Evolutionary conservation across 2,797 vertebrate genomes (phyloP), one percentile per base, ranked within the genome.

Genomic region (Emys orbicularis): DNA sequence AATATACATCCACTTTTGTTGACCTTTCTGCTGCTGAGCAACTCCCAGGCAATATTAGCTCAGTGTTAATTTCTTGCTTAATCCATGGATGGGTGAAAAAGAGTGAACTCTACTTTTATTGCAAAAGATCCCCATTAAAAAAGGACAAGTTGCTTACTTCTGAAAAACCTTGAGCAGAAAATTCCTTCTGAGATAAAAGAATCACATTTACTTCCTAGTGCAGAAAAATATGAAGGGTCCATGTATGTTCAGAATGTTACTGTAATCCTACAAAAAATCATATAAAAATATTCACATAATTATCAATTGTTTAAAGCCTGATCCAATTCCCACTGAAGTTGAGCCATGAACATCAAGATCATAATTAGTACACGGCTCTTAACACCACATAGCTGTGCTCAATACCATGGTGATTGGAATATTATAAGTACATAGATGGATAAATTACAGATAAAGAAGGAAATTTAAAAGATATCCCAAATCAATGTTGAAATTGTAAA

Each of bases 401-500:
- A 83, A 82, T 94, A 86, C 65, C 72, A 82, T 82, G 89, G 90
- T 90, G 90, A 82, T 57, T n/a, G 54, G 83, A 93, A 68, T 5
- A 8, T 61, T 90, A 34, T 80, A 85, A 95, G 87, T 29, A 76
- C 52, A n/a, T 87, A 47, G 50, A 56, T 84, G 79, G 31, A 89
- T 11, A 79, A 3, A 15, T 91, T 83, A 87, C 25, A 82, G 86
- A 84, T 74, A 91, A 90, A 93, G 53, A 49, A 91, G 11, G 18
- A 49, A 56, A 7, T 65, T 91, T 92, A 94, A 76, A 94, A 93
- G 90, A 95, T 79, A 84, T 81, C 50, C 18, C 11, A 86, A 85
- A 44, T 84, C 80, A 90, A 93, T 65, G 77, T 41, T 90, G 88
- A 92, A 93, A 6, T 89, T 92, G 25, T 29, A 97, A 96, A 87